These are phyloP conservation scores for Myripristis jacobus DNA, from an alignment of 2,797 vertebrate genomes.

Conservation along the genomic window DNA sequence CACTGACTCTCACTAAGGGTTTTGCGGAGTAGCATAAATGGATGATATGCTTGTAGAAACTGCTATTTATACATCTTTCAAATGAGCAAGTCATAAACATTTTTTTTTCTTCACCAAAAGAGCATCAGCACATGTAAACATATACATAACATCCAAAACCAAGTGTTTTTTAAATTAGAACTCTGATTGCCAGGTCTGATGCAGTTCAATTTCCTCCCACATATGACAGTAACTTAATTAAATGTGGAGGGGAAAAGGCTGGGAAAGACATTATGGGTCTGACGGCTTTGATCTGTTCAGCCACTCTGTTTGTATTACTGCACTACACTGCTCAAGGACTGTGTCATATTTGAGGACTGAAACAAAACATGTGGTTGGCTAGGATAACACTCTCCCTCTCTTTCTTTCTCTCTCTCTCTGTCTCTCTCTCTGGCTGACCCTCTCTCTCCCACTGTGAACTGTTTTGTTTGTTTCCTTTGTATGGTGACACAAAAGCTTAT, in stretches of 20 bases:
- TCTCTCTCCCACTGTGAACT: conserved; percentile 1
- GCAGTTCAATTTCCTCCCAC: conserved; percentile 57
- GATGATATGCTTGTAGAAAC: conserved; percentile 5
- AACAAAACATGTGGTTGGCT: conserved; percentile 74
- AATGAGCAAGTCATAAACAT: conserved; percentile 17
- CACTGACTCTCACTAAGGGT: conserved; percentile 1
- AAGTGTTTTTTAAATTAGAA: conserved; percentile 61
- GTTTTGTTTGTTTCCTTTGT: conserved; percentile 43
- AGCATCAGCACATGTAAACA: conserved; percentile 50
- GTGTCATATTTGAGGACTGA: conserved; percentile 71
- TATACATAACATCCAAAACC: conserved; percentile 51
- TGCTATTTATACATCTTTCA: not conserved
- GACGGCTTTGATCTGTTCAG: conserved; percentile 74
- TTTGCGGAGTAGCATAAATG: conserved; percentile 24
- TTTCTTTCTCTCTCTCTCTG: conserved; percentile 20
- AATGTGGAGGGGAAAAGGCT: conserved; percentile 67
- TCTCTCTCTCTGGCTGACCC: conserved; percentile 7
- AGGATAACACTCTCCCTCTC: conserved; percentile 45
- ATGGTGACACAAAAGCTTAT: conserved; percentile 47
- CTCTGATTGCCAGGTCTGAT: conserved; percentile 56
- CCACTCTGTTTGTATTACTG: conserved; percentile 69
- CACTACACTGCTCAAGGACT: conserved; percentile 55
- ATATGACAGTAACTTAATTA: conserved; percentile 75
- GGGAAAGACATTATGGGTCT: conserved; percentile 72
- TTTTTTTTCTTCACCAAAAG: not conserved